Percentiles rank a stretch among this genome's conserved stretches.
phyloP scores from a whole-genome alignment of 2,888 invertebrate species.

The Xestia ashworthii region DNA sequence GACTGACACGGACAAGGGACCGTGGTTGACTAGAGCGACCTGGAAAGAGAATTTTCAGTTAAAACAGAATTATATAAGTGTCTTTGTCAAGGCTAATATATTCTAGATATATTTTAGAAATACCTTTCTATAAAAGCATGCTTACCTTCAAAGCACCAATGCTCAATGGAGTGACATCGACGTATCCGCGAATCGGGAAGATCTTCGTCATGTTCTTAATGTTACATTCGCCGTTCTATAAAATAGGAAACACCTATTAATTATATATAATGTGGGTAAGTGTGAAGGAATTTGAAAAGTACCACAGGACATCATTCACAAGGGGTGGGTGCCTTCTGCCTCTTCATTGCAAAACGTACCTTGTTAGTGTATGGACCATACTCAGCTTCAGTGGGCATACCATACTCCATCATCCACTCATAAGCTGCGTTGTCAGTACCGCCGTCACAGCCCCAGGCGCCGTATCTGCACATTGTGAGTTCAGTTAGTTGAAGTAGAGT shows the following conservation, averaged over 20 bases:
- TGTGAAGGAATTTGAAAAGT: not conserved
- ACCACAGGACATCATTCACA: not conserved
- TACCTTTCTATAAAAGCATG: not conserved
- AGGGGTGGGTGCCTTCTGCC: constrained; percentile 38
- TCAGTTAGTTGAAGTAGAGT: not conserved
- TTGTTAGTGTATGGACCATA: constrained; percentile 96
- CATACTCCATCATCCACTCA: constrained; percentile 95
- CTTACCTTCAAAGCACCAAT: constrained; percentile 92
- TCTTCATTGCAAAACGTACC: constrained; percentile 75
- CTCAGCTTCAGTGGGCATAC: constrained; percentile 95
- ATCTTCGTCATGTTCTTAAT: constrained; percentile 92
- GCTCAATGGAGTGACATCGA: constrained; percentile 95
- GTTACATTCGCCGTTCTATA: constrained; percentile 95
- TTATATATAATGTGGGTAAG: not conserved
- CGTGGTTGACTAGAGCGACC: constrained; percentile 95
- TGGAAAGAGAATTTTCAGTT: constrained; percentile 69
- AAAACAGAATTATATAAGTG: not conserved
- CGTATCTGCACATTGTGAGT: constrained; percentile 86
- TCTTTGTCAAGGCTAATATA: too few relatives aligned
- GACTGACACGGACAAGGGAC: constrained; percentile 96
- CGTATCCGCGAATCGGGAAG: constrained; percentile 94
- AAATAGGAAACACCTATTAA: not conserved
- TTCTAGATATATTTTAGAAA: not conserved
- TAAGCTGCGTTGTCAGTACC: constrained; percentile 97
- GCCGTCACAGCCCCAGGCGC: constrained; percentile 97